These are phyloP conservation scores for Amblyraja radiata DNA, from an alignment of 2,797 vertebrate genomes.

Conservation along the genomic window DNA sequence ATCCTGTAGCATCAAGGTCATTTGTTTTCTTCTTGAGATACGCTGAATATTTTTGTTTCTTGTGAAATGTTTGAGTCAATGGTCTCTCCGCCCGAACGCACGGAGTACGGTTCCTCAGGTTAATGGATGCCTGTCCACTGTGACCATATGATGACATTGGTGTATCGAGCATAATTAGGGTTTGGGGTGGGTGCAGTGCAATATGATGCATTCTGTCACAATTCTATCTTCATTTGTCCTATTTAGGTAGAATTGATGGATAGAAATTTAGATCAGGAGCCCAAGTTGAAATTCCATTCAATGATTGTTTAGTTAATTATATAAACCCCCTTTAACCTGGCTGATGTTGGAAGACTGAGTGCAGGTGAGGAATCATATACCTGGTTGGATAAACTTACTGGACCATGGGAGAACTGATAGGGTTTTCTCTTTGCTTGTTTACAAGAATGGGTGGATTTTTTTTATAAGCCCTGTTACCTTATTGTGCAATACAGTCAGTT, in stretches of 20 bases:
- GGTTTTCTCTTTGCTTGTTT: not conserved
- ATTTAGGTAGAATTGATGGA: not conserved
- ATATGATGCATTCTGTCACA: not conserved
- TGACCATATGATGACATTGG: not conserved
- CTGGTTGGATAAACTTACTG: not conserved
- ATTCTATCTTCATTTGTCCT: not conserved
- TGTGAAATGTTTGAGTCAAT: not conserved
- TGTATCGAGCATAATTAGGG: not conserved
- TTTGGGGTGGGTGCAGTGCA: not conserved
- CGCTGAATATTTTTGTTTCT: not conserved
- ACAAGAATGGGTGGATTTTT: not conserved
- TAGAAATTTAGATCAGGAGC: not conserved
- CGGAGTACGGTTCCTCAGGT: not conserved
- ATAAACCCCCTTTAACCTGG: not conserved
- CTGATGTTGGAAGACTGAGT: not conserved
- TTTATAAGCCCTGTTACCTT: not conserved
- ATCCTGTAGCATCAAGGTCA: not conserved
- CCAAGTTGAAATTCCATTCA: not conserved
- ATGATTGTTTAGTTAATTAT: not conserved
- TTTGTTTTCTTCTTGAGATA: not conserved
- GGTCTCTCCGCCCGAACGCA: not conserved
- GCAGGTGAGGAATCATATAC: not conserved
- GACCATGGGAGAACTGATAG: not conserved
- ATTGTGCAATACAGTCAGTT: constrained; percentile 11
- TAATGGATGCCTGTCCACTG: not conserved